phyloP scores from a whole-genome alignment of 1,140 invertebrate species.

The Polypedilum pembai region DNA sequence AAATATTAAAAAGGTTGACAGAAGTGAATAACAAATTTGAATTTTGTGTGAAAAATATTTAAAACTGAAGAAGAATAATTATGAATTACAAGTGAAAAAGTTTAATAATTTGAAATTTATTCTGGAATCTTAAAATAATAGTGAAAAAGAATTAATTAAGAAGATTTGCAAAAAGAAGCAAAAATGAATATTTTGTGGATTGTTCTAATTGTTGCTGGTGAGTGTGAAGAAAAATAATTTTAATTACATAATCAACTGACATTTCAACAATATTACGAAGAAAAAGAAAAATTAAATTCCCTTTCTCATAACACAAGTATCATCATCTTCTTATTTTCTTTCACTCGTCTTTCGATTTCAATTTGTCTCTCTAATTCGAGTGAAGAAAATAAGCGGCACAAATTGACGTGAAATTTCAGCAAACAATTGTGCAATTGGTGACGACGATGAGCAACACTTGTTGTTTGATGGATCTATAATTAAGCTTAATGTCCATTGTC shows the following conservation, averaged over 20 bases:
- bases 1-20: not conserved
- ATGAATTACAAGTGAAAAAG: not conserved
- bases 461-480: slow-evolving; percentile 21
- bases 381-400: not conserved
- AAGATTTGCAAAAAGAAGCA: not conserved
- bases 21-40: not conserved
- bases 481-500: not conserved
- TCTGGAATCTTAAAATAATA: too few species aligned
- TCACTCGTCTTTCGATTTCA: too few species aligned
- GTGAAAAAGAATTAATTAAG: not conserved
- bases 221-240: not conserved
- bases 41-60: not conserved
- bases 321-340: too few species aligned
- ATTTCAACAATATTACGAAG: not conserved
- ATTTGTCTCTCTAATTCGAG: not conserved
- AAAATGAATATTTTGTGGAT: not conserved
- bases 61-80: not conserved
- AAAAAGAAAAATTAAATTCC: not conserved
- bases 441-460: not conserved
- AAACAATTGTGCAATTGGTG: not conserved
- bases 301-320: not conserved
- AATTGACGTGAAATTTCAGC: not conserved
- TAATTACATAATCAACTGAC: slow-evolving; percentile 16
- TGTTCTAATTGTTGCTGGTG: not conserved
- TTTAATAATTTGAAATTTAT: not conserved